Evolutionary conservation across 2,888 invertebrate species (phyloP).

Genomic region (Apamea sordens): DNA sequence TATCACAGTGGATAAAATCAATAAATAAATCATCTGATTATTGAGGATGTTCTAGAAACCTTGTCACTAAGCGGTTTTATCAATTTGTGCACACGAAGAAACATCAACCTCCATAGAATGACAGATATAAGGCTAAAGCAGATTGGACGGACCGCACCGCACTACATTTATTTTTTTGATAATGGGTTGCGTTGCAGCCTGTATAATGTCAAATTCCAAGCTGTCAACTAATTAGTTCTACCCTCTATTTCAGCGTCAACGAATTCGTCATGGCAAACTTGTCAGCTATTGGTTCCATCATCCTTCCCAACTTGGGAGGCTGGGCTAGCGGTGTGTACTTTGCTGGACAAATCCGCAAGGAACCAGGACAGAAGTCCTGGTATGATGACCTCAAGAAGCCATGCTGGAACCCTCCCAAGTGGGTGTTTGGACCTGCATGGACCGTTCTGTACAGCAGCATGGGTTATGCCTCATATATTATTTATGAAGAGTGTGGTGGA

Average conservation of each 20-base stretch:
- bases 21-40: not conserved
- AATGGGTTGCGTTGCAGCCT: too few species aligned
- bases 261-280: slow-evolving; percentile 79
- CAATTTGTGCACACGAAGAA: not conserved
- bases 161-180: too few species aligned
- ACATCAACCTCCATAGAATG: not conserved
- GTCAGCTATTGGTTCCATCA: slow-evolving; percentile 80
- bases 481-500: slow-evolving; percentile 94
- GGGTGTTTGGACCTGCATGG: slow-evolving; percentile 95
- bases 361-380: slow-evolving; percentile 76
- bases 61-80: slow-evolving; percentile 7
- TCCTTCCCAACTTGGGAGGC: slow-evolving; percentile 71
- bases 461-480: slow-evolving; percentile 96
- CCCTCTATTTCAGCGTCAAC: slow-evolving; percentile 61
- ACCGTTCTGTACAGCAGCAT: slow-evolving; percentile 94
- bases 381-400: slow-evolving; percentile 91
- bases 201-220: too few species aligned
- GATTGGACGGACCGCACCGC: too few species aligned
- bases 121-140: too few species aligned
- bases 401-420: slow-evolving; percentile 93
- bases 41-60: not conserved
- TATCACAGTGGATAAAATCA: not conserved
- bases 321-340: slow-evolving; percentile 92
- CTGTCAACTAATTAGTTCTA: too few species aligned
- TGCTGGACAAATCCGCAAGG: slow-evolving; percentile 90